phyloP scores from a whole-genome alignment of 2,888 invertebrate species.

The Tinea trinotella region DNA sequence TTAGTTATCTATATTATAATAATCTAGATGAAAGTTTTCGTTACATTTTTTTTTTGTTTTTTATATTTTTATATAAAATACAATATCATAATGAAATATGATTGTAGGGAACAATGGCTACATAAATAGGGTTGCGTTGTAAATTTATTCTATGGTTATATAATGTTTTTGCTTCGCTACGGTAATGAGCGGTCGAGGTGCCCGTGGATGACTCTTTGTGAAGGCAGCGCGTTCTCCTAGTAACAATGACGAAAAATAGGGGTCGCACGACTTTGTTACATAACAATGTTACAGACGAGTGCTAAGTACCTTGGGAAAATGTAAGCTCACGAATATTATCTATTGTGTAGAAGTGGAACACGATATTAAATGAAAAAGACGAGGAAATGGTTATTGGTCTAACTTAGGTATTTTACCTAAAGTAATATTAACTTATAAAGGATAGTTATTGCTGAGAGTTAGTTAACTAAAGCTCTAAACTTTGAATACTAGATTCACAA shows the following conservation, averaged over 20 bases:
- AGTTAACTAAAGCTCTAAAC: background rate
- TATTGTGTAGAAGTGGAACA: background rate
- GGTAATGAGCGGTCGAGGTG: conserved; percentile 17
- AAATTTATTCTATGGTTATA: conserved; percentile 6
- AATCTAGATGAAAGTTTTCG: too few relatives aligned
- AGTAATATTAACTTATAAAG: background rate
- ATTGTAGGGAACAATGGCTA: background rate
- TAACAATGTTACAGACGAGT: background rate
- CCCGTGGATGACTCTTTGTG: conserved; percentile 15
- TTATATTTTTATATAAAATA: too few relatives aligned
- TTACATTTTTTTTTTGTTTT: too few relatives aligned
- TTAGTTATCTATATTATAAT: too few relatives aligned
- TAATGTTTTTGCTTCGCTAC: conserved; percentile 16
- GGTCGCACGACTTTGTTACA: background rate
- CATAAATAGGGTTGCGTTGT: conserved; percentile 14
- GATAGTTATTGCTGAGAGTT: background rate
- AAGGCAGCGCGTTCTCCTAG: background rate
- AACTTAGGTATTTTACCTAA: background rate
- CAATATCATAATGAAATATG: background rate
- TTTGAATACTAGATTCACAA: background rate
- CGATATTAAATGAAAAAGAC: background rate
- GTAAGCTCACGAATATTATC: background rate
- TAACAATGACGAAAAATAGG: conserved; percentile 11
- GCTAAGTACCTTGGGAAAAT: background rate
- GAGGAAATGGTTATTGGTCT: background rate